These are phyloP conservation scores for Petrocephalus microphthalmus DNA, from an alignment of 2,113 vertebrate species.

Conservation along the genomic window DNA sequence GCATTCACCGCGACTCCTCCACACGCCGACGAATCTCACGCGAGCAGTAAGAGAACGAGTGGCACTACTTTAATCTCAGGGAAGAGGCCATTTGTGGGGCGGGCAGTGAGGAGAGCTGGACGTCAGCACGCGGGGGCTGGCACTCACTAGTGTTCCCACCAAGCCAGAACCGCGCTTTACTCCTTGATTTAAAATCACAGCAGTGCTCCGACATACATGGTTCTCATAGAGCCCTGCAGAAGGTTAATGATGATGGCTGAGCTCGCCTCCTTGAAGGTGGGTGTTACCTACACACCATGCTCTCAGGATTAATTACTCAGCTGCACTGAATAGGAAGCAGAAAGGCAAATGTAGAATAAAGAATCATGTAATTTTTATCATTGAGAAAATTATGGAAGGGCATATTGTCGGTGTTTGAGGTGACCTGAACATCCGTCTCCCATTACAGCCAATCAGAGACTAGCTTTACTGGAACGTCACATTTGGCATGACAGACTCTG, in stretches of 20 bases:
- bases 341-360: constrained; percentile 40
- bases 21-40: constrained; percentile 30
- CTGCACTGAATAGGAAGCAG: constrained; percentile 34
- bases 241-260: neutral
- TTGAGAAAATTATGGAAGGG: constrained; percentile 53
- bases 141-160: neutral
- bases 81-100: neutral
- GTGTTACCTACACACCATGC: constrained; percentile 2
- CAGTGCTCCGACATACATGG: constrained; percentile 4
- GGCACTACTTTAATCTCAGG: neutral
- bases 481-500: constrained; percentile 24
- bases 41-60: neutral
- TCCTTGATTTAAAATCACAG: constrained; percentile 15
- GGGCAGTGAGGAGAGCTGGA: neutral
- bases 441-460: constrained; percentile 38
- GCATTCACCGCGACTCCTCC: constrained; percentile 41
- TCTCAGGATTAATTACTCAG: constrained; percentile 37
- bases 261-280: constrained; percentile 17
- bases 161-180: neutral
- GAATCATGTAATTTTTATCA: constrained; percentile 51
- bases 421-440: constrained; percentile 40
- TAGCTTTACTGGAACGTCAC: constrained; percentile 40
- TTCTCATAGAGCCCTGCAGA: neutral
- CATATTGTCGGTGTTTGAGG: constrained; percentile 37
- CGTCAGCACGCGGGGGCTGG: constrained; percentile 14